Evolutionary conservation across 2,888 invertebrate species (phyloP).

Genomic region (Dynastes maya): DNA sequence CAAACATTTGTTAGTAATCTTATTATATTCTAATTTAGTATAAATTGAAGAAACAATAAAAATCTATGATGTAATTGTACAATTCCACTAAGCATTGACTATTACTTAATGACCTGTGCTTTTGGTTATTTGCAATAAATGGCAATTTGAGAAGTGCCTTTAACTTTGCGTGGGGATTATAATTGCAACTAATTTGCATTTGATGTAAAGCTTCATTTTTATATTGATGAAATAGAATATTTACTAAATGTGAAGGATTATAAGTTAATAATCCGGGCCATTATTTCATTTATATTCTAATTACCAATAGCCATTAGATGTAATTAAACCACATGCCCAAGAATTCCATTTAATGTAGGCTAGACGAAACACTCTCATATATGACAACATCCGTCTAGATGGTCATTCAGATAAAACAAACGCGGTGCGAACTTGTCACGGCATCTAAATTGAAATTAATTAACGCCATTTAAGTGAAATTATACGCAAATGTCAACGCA

Average conservation of each 20-base stretch:
- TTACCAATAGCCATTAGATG: background rate
- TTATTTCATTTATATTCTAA: background rate
- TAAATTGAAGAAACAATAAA: no score
- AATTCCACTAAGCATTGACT: no score
- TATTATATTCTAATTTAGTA: no score
- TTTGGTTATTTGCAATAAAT: no score
- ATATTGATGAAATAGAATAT: background rate
- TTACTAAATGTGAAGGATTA: background rate
- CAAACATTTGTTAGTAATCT: no score
- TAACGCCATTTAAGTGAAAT: slow-evolving; percentile 23
- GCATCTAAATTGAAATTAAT: slow-evolving; percentile 29
- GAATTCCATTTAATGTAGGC: background rate
- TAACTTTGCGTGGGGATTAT: no score
- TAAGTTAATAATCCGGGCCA: background rate
- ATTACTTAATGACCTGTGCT: no score
- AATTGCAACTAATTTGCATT: background rate
- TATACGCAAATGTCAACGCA: slow-evolving; percentile 35
- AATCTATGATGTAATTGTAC: no score
- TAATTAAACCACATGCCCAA: background rate
- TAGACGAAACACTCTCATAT: background rate
- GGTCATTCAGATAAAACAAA: slow-evolving; percentile 7
- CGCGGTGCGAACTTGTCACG: slow-evolving; percentile 29
- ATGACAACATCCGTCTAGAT: slow-evolving; percentile 9
- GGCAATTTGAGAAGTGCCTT: no score
- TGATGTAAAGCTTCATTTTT: background rate